phyloP scores from a whole-genome alignment of 2,113 vertebrate species.

The Sakesphorus luctuosus region DNA sequence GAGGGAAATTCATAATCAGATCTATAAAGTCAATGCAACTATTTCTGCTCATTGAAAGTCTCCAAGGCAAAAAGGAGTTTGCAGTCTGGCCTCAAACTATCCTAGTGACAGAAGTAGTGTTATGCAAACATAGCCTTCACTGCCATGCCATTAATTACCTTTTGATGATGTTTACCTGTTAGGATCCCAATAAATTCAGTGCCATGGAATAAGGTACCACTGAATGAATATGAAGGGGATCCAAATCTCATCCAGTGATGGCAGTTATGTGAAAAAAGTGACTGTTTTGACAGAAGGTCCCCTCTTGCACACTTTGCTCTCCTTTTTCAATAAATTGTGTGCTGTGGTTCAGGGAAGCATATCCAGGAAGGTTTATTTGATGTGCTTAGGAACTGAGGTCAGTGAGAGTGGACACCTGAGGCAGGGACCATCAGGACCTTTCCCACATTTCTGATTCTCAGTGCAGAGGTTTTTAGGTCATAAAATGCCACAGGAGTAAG shows the following conservation, averaged over 20 bases:
- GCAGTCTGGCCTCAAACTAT: background rate
- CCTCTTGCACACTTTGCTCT: background rate
- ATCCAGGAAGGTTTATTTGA: background rate
- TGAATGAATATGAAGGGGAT: background rate
- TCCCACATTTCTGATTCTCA: background rate
- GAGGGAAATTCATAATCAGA: background rate
- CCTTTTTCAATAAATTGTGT: accelerated
- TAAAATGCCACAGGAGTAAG: background rate
- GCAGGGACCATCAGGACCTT: background rate
- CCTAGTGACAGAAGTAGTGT: background rate
- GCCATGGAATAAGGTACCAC: background rate
- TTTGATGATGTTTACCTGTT: background rate
- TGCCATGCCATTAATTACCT: background rate
- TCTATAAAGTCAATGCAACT: background rate
- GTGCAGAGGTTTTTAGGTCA: background rate
- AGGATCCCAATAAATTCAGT: background rate
- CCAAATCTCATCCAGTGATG: background rate
- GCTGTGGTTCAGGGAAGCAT: background rate
- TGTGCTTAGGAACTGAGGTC: background rate
- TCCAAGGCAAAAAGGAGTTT: background rate
- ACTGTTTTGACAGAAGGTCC: background rate
- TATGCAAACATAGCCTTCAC: background rate
- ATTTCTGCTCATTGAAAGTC: background rate
- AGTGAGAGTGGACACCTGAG: background rate
- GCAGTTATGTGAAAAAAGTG: background rate